Base-by-base conservation (phyloP, 1,140 invertebrate species). In the Orchestia grillus region DNA sequence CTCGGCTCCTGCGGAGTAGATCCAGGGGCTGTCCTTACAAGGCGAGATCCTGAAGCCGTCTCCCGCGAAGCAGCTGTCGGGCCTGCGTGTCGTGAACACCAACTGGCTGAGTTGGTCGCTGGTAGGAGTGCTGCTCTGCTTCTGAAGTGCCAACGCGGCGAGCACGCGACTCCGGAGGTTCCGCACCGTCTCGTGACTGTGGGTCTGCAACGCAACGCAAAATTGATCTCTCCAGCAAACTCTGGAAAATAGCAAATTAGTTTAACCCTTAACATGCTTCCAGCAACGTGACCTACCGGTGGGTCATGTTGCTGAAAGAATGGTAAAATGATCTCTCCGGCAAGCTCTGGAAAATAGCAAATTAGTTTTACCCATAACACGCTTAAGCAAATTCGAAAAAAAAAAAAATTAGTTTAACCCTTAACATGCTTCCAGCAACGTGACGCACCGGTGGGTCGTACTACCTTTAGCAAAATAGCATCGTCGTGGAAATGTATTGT, bases 21-120 rank as follows among this genome's bases (percentile, higher is more conserved):
- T 44, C 92, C 92, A 94, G 41, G 92, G 92, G 36, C 92, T 94
- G 44, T 94, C 44, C n/a, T 94, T 94, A n/a, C 44, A 45, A 40
- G 92, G 92, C 41, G 44, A 40, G 43, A 94, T 47, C 44, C 47
- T 94, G 92, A 94, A 94, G 36, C 47, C 45, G 15, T 94, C 92
- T n/a, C 47, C 92, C 36, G 4, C 47, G 43, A 44, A 6, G 88
- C n/a, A 90, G 44, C 42, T 91, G 4, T 94, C 47, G 44, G 43
- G 41, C 19, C 92, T 6, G 44, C 11, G 92, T 11, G 44, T 47
- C 44, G 44, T 45, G 44, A 94, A 94, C 43, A 94, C 44, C 0
- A 94, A 45, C 23, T 94, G 92, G 36, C 43, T 94, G 40, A 94
- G 0, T 47, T 94, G 92, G 11, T 94, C 92, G 8, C 41, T 11